Conservation (phyloP, 1,140 invertebrate genomes). For the Drosophila neocordata region DNA sequence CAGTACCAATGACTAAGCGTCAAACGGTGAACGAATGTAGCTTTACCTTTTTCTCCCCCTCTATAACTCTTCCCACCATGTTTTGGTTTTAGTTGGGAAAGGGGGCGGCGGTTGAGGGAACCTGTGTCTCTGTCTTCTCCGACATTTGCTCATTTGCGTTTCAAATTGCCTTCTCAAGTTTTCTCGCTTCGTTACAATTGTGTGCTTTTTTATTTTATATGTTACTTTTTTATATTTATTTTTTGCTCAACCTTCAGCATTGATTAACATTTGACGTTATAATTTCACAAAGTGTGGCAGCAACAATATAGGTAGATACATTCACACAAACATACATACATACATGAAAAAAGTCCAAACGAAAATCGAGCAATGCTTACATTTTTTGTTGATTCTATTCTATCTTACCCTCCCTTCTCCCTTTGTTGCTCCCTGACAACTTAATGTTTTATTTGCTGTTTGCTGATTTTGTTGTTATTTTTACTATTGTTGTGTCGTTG, state of each 20-base stretch:
- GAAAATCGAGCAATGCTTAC: constrained; percentile 57
- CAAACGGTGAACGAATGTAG: constrained; percentile 47
- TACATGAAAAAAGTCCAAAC: constrained; percentile 50
- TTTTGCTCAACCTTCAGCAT: constrained; percentile 68
- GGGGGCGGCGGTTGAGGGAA: background rate
- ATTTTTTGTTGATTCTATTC: constrained; percentile 17
- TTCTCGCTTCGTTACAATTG: constrained; percentile 56
- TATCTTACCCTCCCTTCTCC: constrained; percentile 1
- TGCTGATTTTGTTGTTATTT: constrained; percentile 31
- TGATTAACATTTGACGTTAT: constrained; percentile 80
- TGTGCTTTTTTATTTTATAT: constrained; percentile 53
- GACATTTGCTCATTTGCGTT: constrained; percentile 36
- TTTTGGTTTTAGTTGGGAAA: constrained; percentile 11
- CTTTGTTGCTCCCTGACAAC: constrained; percentile 17
- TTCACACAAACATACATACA: too few relatives aligned
- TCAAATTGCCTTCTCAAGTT: constrained; percentile 55
- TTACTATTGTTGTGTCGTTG: constrained; percentile 40
- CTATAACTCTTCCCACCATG: background rate
- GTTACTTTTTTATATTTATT: constrained; percentile 26
- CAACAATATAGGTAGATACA: too few relatives aligned
- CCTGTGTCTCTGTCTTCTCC: constrained; percentile 18
- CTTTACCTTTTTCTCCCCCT: constrained; percentile 7
- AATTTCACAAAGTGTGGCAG: constrained; percentile 62
- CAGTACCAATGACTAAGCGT: constrained; percentile 45
- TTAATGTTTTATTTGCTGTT: constrained; percentile 40